Evolutionary conservation across 2,888 invertebrate species (phyloP).

Genomic region (Sphinx pinastri): DNA sequence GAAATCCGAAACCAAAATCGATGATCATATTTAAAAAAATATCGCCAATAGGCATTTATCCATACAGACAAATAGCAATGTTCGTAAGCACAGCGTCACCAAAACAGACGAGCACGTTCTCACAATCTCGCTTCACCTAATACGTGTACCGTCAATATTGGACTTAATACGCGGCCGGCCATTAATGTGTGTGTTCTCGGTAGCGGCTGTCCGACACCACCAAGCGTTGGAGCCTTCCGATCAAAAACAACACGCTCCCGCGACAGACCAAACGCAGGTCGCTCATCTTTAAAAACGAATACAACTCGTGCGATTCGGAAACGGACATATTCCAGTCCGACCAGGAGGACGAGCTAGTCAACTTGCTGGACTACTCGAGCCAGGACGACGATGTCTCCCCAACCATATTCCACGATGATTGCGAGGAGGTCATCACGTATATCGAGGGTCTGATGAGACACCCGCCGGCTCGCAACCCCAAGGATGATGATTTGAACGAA

Average conservation of each 20-base stretch:
- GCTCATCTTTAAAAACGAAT: slow-evolving; percentile 53
- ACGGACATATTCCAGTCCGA: slow-evolving; percentile 91
- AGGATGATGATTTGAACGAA: slow-evolving; percentile 66
- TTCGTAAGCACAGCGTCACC: slow-evolving; percentile 14
- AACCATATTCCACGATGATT: slow-evolving; percentile 74
- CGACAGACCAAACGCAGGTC: slow-evolving; percentile 61
- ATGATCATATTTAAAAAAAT: too few relatives aligned
- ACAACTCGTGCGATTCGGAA: slow-evolving; percentile 85
- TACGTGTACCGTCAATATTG: slow-evolving; percentile 59
- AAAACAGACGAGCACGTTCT: slow-evolving; percentile 5
- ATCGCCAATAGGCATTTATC: too few relatives aligned
- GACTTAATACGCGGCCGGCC: slow-evolving; percentile 50
- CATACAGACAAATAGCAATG: not conserved
- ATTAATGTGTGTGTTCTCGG: slow-evolving; percentile 50
- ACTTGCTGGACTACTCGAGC: slow-evolving; percentile 88
- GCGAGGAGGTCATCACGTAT: slow-evolving; percentile 72
- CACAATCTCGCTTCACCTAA: slow-evolving; percentile 17
- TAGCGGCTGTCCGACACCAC: slow-evolving; percentile 74
- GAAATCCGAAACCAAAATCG: not conserved
- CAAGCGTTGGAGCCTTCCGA: slow-evolving; percentile 78
- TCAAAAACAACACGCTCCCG: slow-evolving; percentile 63
- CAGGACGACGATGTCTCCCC: slow-evolving; percentile 85
- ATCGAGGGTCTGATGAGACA: slow-evolving; percentile 66
- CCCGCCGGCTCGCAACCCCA: slow-evolving; percentile 47
- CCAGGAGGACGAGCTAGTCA: slow-evolving; percentile 90